Percentiles rank a stretch among this genome's conserved stretches.
Evolutionary conservation across 2,797 vertebrate species (phyloP).

Genomic region (Gambelia wislizenii): DNA sequence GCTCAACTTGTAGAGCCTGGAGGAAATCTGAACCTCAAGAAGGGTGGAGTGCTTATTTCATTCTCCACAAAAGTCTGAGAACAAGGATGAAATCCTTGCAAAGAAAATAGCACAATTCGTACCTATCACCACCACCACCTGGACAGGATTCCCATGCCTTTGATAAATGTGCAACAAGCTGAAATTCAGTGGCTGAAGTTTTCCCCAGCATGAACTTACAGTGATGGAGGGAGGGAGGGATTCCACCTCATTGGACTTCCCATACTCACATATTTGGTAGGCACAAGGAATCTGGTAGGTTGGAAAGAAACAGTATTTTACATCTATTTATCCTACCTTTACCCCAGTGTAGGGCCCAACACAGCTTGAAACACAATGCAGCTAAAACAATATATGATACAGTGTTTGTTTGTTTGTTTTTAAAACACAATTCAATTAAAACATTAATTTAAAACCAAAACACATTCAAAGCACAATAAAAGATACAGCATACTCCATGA

Average conservation of each 20-base stretch:
- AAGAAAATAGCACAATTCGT: background rate
- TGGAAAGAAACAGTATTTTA: background rate
- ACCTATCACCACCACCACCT: too few species aligned
- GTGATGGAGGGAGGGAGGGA: too few species aligned
- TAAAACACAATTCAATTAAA: too few species aligned
- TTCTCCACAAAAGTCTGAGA: background rate
- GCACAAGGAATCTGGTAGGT: background rate
- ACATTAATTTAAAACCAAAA: too few species aligned
- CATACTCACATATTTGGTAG: background rate
- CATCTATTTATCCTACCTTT: too few species aligned
- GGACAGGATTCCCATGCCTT: background rate
- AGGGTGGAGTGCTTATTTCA: background rate
- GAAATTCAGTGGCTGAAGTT: background rate
- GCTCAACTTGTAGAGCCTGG: background rate
- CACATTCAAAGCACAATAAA: too few species aligned
- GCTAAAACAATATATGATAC: too few species aligned
- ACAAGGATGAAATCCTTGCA: background rate
- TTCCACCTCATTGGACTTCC: background rate
- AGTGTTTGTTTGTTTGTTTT: too few species aligned
- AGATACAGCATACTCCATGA: too few species aligned
- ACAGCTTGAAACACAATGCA: too few species aligned
- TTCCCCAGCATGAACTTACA: background rate
- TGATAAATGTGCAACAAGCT: background rate
- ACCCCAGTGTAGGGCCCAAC: too few species aligned
- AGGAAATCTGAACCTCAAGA: background rate